A percentile compares a stretch with the other conserved stretches of the same genome.
Evolutionary conservation across 2,888 invertebrate species (phyloP).

Genomic region (Tinea semifulvella): DNA sequence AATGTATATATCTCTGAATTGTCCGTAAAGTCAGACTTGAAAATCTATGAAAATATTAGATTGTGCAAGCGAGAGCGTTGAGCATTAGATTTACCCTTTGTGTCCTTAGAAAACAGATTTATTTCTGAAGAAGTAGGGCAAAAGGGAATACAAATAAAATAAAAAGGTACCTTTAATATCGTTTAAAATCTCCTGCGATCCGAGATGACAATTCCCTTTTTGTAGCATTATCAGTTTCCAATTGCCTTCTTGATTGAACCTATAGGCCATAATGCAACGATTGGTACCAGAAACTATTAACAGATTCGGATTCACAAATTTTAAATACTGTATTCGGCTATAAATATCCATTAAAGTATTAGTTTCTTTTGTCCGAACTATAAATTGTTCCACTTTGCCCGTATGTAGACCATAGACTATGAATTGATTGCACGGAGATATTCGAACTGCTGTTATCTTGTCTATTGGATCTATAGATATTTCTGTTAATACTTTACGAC

Average conservation of each 20-base stretch:
- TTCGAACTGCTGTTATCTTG: conserved; percentile 49
- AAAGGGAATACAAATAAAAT: no score
- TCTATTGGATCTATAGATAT: conserved; percentile 46
- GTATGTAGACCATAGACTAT: conserved; percentile 56
- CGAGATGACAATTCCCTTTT: conserved; percentile 41
- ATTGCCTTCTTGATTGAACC: conserved; percentile 27
- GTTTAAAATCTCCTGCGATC: conserved; percentile 56
- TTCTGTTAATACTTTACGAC: conserved; percentile 49
- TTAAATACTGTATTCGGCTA: conserved; percentile 47
- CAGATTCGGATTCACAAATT: conserved; percentile 38
- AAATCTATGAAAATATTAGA: no score
- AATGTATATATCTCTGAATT: no score
- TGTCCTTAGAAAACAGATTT: no score
- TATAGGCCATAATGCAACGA: conserved; percentile 49
- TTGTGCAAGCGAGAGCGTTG: no score
- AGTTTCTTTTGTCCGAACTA: conserved; percentile 39
- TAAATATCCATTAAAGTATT: conserved; percentile 45
- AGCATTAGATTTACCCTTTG: no score
- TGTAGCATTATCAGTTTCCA: conserved; percentile 54
- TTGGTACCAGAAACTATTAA: conserved; percentile 51
- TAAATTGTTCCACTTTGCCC: conserved; percentile 48
- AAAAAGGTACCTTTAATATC: conserved; percentile 39
- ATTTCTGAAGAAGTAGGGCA: no score
- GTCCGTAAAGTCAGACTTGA: no score
- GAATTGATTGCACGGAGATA: conserved; percentile 59